A percentile compares a stretch with the other conserved stretches of the same genome.
Evolutionary conservation across 1,140 invertebrate species (phyloP).

Genomic region (Bombus terrestris): DNA sequence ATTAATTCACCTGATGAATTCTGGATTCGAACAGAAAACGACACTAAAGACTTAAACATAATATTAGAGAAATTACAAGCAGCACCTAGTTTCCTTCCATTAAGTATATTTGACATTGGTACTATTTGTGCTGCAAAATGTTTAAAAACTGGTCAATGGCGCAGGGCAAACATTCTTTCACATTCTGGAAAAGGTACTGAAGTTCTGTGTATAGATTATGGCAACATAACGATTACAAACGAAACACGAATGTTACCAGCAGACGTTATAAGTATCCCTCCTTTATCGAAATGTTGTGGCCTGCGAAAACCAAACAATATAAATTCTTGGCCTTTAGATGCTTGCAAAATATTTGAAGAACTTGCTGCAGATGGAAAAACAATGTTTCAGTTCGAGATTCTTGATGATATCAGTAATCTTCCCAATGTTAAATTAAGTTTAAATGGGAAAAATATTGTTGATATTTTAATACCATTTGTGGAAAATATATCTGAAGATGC

Average conservation of each 20-base stretch:
- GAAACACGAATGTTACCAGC: conserved; percentile 77
- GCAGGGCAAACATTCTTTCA: conserved; percentile 83
- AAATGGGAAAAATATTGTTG: conserved; percentile 66
- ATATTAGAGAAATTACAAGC: conserved; percentile 83
- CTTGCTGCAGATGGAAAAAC: conserved; percentile 73
- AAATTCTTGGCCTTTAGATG: conserved; percentile 70
- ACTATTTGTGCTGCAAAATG: conserved; percentile 86
- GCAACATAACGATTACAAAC: conserved; percentile 77
- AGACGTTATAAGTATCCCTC: conserved; percentile 73
- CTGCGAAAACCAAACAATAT: conserved; percentile 67
- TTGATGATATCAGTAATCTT: conserved; percentile 79
- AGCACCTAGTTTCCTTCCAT: conserved; percentile 81
- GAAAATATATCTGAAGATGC: conserved; percentile 13
- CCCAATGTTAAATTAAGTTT: conserved; percentile 60
- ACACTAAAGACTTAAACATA: conserved; percentile 82
- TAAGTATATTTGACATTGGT: conserved; percentile 81
- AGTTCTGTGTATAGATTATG: conserved; percentile 85
- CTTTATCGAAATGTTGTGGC: conserved; percentile 77
- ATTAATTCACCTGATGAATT: conserved; percentile 85
- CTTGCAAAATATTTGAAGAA: conserved; percentile 68
- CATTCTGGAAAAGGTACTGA: conserved; percentile 68
- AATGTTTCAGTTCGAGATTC: conserved; percentile 73
- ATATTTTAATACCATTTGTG: conserved; percentile 63
- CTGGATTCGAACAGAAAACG: conserved; percentile 85
- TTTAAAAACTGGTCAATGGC: conserved; percentile 85